Evolutionary conservation across 2,113 vertebrate species (phyloP), one percentile per base, ranked within the genome.

Genomic region (Amblyopsis rosae): DNA sequence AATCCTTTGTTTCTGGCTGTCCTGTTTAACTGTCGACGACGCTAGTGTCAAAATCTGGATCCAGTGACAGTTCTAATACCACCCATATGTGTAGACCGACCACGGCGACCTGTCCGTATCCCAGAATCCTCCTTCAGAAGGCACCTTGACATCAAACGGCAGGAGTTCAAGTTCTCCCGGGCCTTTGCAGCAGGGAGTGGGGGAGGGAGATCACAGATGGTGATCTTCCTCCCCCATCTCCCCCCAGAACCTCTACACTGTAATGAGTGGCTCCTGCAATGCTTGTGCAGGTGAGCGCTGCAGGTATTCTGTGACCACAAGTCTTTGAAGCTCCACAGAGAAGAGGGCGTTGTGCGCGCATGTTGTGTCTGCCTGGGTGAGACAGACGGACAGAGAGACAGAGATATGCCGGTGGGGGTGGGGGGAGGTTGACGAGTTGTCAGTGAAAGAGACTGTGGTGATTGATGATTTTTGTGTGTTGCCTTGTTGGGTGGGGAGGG

Each of bases 141-240:
- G 84, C 87, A 82, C 81, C 65, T 33, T 12, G 12, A 91, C 89
- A 86, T 91, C 89, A 92, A 90, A 92, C 76, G 2, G 79, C 82
- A 26, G 26, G 26, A 26, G 26, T 26, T 26, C 26, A 26, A 26
- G 26, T 26, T 26, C 26, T 26, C 26, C 26, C 26, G 2, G 26
- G 26, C 26, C 26, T 26, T 26, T 26, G 26, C 3, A 26, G 26
- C 26, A 2, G 26, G 26, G 26, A 26, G 26, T 26, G 1, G 26
- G 26, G 26, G 26, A 26, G 1, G 2, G 26, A 26, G 26, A 26
- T 26, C 26, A 87, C 88, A 86, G 89, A 82, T 82, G 85, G 80
- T 2, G 69, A 86, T 69, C 72, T 63, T 32, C 63, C 47, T 6
- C 61, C 45, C 46, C n/a, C 45, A 45, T 16, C 35, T 13, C 26